A percentile compares a stretch with the other conserved stretches of the same genome.
phyloP scores from a whole-genome alignment of 2,888 invertebrate genomes.

The Crossocerus cetratus region DNA sequence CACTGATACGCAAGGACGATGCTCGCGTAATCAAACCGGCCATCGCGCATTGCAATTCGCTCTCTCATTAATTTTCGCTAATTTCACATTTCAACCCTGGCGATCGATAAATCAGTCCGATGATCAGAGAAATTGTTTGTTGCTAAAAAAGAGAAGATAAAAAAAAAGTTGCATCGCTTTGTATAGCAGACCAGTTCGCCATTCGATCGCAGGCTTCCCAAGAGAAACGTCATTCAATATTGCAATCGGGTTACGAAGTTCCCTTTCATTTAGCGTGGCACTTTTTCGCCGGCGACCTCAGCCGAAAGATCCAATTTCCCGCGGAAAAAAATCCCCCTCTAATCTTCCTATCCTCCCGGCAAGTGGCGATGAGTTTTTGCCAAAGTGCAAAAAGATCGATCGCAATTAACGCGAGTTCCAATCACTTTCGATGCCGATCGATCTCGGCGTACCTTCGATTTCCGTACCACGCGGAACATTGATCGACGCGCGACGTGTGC shows the following conservation, averaged over 20 bases:
- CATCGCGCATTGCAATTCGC: conserved; percentile 12
- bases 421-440: not conserved
- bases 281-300: not conserved
- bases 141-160: too few species aligned
- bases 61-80: conserved; percentile 7
- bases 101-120: too few species aligned
- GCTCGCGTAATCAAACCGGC: conserved; percentile 44
- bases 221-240: too few species aligned
- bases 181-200: not conserved
- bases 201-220: too few species aligned
- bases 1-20: conserved; percentile 44
- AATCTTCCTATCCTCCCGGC: not conserved
- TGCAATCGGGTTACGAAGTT: conserved; percentile 7
- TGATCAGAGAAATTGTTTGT: too few species aligned
- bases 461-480: not conserved
- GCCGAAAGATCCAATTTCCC: conserved; percentile 1
- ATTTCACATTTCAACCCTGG: not conserved
- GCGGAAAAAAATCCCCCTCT: conserved; percentile 5
- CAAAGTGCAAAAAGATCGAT: not conserved
- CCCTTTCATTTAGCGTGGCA: not conserved
- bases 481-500: too few species aligned
- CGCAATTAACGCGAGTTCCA: not conserved
- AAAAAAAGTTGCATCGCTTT: too few species aligned
- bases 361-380: not conserved
- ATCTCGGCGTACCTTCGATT: not conserved